phyloP scores from a whole-genome alignment of 2,797 vertebrate species.

The Poecile montanus region DNA sequence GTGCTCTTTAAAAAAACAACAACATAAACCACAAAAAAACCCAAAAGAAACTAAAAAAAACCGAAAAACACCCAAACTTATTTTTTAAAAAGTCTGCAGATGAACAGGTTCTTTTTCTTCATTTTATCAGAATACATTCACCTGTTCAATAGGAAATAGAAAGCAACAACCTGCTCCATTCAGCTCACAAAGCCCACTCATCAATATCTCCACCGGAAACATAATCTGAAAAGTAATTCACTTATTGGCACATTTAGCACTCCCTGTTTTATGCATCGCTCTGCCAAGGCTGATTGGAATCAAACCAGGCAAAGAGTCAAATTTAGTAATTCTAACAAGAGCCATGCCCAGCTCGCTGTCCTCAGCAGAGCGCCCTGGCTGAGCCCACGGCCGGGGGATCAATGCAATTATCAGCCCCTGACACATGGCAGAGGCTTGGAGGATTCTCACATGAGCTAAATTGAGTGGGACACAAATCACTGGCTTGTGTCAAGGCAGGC shows the following conservation, averaged over 20 bases:
- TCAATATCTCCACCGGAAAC: conserved; percentile 36
- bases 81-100: background rate
- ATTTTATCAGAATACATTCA: background rate
- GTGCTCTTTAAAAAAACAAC: background rate
- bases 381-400: conserved; percentile 47
- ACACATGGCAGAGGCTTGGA: conserved; percentile 43
- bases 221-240: conserved; percentile 41
- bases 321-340: conserved; percentile 40
- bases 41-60: background rate
- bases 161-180: background rate
- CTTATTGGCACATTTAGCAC: conserved; percentile 50
- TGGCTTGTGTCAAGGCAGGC: conserved; percentile 58
- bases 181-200: background rate
- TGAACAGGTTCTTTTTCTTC: background rate
- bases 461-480: conserved; percentile 71
- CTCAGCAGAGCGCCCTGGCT: conserved; percentile 21
- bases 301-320: background rate
- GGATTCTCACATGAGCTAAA: conserved; percentile 60
- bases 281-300: conserved; percentile 52
- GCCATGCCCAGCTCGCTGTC: background rate
- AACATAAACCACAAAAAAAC: background rate
- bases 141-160: background rate
- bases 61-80: background rate
- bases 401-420: conserved; percentile 70
- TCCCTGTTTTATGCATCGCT: background rate